phyloP scores from a whole-genome alignment of 1,140 invertebrate genomes.

The Hypothenemus hampei region DNA sequence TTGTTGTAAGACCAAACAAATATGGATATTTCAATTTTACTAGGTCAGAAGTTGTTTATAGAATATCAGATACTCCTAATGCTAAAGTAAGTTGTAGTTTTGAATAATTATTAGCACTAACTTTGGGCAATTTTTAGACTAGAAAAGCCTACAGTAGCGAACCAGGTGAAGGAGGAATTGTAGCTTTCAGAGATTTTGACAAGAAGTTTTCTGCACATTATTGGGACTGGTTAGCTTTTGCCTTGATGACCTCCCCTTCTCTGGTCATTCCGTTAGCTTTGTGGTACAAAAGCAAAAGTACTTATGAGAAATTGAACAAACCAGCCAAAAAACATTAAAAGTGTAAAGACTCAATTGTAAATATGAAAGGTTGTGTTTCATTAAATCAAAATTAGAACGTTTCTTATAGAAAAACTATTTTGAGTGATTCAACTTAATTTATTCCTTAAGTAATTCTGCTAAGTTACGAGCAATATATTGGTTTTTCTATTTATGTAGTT shows the following conservation, averaged over 20 bases:
- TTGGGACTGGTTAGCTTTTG: conserved; percentile 95
- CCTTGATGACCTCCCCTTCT: conserved; percentile 92
- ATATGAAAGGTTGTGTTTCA: no score
- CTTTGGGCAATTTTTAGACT: conserved; percentile 58
- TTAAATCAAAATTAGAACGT: no score
- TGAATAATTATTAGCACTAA: no score
- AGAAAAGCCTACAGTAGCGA: conserved; percentile 89
- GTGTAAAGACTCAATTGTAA: no score
- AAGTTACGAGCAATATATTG: no score
- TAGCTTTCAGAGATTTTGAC: conserved; percentile 93
- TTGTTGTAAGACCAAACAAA: conserved; percentile 83
- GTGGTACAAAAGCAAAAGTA: conserved; percentile 92
- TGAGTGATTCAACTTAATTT: no score
- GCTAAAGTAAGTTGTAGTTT: conserved; percentile 51
- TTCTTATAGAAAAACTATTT: no score
- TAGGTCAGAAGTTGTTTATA: conserved; percentile 88
- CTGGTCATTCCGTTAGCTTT: conserved; percentile 89
- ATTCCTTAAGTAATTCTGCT: no score
- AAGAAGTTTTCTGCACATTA: conserved; percentile 97
- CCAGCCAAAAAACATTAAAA: conserved; percentile 55
- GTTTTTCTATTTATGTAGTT: no score
- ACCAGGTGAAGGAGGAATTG: conserved; percentile 94
- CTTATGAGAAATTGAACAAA: conserved; percentile 80
- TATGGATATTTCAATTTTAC: conserved; percentile 97
- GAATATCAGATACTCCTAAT: conserved; percentile 68